A percentile compares a stretch with the other conserved stretches of the same genome.
These are phyloP conservation scores for Epinephelus coioides DNA, from an alignment of 2,797 vertebrate species.

Conservation along the genomic window DNA sequence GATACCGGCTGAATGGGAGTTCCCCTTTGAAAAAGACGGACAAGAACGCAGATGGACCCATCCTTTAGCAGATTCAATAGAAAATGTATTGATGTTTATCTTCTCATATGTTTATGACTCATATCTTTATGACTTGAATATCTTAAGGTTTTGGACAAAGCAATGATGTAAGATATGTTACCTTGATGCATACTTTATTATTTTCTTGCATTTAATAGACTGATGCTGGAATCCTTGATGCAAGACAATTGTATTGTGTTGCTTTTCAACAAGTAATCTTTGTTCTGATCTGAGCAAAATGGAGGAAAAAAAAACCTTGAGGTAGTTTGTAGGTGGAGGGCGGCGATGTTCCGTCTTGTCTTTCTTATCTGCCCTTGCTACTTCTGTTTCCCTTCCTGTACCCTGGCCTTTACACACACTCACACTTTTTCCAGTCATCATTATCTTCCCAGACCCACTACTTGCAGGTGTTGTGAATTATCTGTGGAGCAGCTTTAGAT, in stretches of 20 bases:
- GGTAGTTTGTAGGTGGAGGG: constrained; percentile 28
- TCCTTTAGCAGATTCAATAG: no score
- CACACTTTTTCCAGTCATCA: constrained; percentile 55
- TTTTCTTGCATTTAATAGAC: background rate
- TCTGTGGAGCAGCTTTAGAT: constrained; percentile 58
- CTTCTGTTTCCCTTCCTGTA: constrained; percentile 51
- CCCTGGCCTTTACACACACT: constrained; percentile 23
- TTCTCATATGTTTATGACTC: background rate
- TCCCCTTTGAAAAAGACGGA: no score
- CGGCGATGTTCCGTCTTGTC: constrained; percentile 51
- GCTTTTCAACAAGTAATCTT: background rate
- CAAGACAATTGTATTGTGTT: background rate
- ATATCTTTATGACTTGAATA: background rate
- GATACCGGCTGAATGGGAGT: no score
- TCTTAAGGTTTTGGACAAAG: background rate
- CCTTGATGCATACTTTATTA: background rate
- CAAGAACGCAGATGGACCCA: no score
- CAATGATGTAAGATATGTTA: background rate
- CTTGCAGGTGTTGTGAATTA: constrained; percentile 69
- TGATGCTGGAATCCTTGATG: background rate
- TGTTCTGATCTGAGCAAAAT: background rate
- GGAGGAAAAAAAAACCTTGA: background rate
- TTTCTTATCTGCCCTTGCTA: constrained; percentile 68
- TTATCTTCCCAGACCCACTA: constrained; percentile 62
- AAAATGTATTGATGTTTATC: no score